These are phyloP conservation scores for Uromys caudimaculatus DNA, from an alignment of 2,797 vertebrate genomes.

Conservation along the genomic window DNA sequence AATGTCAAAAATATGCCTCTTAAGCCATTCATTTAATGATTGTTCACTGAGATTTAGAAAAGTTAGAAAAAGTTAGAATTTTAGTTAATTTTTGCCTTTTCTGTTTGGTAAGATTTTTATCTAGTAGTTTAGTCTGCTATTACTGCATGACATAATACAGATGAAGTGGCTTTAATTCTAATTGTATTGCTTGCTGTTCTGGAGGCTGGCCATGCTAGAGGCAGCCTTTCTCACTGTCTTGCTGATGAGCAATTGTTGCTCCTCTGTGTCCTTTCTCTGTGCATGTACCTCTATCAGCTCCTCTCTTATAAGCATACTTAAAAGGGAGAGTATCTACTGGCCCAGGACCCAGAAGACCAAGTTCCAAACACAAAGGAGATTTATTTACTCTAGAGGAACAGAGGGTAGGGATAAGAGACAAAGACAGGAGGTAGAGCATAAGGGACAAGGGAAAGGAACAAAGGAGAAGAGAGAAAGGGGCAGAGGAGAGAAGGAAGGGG, in stretches of 20 bases:
- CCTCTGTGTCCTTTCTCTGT: background rate
- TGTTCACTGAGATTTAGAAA: background rate
- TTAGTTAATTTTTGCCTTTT: background rate
- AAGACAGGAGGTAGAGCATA: background rate
- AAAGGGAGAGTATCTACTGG: background rate
- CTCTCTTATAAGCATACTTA: background rate
- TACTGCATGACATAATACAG: background rate
- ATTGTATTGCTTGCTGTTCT: background rate
- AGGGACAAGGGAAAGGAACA: background rate
- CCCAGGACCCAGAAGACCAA: background rate
- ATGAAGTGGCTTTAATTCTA: background rate
- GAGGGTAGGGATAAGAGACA: background rate
- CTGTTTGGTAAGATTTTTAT: background rate
- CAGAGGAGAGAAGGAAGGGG: background rate
- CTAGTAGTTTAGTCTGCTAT: background rate
- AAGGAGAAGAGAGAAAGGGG: background rate
- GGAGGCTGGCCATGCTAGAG: background rate
- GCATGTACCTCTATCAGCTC: background rate
- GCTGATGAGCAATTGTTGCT: fast-evolving
- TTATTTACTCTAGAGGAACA: background rate
- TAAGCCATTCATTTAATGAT: background rate
- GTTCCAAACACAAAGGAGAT: background rate
- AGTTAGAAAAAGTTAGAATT: background rate
- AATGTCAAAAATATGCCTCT: background rate
- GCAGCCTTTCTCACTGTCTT: background rate